Percentiles rank a stretch among this genome's conserved stretches.
Conservation (phyloP, 2,888 invertebrate species). For the Caenorhabditis auriculariae region DNA sequence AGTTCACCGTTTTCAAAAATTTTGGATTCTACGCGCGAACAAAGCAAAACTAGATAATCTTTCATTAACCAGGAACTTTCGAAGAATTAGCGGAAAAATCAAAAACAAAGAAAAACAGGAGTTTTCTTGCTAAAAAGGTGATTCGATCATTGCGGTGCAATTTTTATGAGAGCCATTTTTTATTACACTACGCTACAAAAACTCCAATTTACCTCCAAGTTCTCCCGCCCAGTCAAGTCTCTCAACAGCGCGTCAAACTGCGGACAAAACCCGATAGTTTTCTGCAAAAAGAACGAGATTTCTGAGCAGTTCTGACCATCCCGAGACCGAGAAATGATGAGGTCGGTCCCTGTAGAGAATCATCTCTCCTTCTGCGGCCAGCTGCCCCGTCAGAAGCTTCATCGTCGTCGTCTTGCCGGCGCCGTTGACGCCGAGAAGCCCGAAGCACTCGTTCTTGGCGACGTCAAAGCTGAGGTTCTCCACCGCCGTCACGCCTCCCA, state of each 20-base stretch:
- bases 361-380: conserved; percentile 27
- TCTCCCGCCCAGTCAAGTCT: conserved; percentile 55
- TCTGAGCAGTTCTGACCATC: too few relatives aligned
- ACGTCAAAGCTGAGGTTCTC: conserved; percentile 52
- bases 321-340: too few relatives aligned
- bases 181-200: too few relatives aligned
- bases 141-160: too few relatives aligned
- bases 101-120: too few relatives aligned
- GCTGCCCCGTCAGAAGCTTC: conserved; percentile 55
- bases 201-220: conserved; percentile 23
- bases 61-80: too few relatives aligned
- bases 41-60: too few relatives aligned
- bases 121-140: too few relatives aligned
- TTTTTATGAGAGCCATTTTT: too few relatives aligned
- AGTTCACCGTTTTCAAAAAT: too few relatives aligned
- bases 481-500: conserved; percentile 27
- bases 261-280: conserved; percentile 59
- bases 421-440: conserved; percentile 55
- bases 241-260: conserved; percentile 58
- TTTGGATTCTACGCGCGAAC: too few relatives aligned
- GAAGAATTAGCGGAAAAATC: too few relatives aligned
- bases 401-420: conserved; percentile 63
- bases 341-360: not conserved
- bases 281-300: conserved; percentile 9
- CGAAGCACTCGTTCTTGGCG: conserved; percentile 55